Conservation (phyloP, 2,797 vertebrate genomes). For the Phylloscopus collybita region DNA sequence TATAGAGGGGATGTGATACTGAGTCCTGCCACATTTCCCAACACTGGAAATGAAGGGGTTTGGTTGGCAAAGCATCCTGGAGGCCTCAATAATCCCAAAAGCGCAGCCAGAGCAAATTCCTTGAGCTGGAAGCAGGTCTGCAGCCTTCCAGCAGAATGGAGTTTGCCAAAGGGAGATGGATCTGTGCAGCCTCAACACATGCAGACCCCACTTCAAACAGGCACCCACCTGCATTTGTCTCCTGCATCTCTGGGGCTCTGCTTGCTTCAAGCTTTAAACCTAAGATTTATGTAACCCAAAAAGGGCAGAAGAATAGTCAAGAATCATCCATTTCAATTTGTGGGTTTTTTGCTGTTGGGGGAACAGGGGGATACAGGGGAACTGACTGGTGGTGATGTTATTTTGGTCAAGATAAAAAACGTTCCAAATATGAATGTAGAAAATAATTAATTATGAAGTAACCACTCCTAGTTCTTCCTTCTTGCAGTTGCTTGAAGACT, state of each 20-base stretch:
- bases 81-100: not conserved
- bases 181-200: rapidly evolving
- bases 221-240: not conserved
- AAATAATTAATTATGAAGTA: not conserved
- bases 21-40: rapidly evolving
- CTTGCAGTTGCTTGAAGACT: not conserved
- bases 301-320: not conserved
- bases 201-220: not conserved
- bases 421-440: not conserved
- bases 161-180: not conserved
- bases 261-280: not conserved
- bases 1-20: not conserved
- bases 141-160: not conserved
- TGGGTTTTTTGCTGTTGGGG: not conserved
- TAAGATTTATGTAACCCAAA: not conserved
- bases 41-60: not conserved
- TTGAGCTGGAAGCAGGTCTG: not conserved
- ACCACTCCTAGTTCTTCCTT: not conserved
- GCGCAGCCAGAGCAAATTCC: not conserved
- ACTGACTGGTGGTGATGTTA: not conserved
- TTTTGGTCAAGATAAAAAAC: not conserved
- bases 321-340: not conserved
- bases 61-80: not conserved
- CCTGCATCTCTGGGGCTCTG: not conserved
- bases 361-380: not conserved